Percentiles rank a stretch among this genome's conserved stretches.
Evolutionary conservation across 2,113 vertebrate genomes (phyloP).

Genomic region (Erythrocercus mccallii): DNA sequence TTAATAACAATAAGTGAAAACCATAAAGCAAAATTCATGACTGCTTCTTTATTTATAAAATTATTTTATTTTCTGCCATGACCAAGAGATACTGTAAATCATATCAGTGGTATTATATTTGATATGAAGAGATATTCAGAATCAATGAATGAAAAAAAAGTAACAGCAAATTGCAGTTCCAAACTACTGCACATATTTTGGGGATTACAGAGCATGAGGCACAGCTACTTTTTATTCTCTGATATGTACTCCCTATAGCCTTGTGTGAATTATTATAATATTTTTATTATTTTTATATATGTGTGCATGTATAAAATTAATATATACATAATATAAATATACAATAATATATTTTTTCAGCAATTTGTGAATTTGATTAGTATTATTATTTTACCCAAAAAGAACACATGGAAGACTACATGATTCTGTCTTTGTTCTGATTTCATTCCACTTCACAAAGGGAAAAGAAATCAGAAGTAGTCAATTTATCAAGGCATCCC

Average conservation of each 20-base stretch:
- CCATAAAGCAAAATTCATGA: fast-evolving
- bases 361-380: neutral
- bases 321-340: neutral
- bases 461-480: neutral
- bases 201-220: neutral
- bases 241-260: fast-evolving
- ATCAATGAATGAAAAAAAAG: neutral
- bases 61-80: neutral
- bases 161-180: neutral
- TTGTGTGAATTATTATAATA: neutral
- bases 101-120: neutral
- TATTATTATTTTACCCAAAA: neutral
- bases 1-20: neutral
- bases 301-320: neutral
- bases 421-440: neutral
- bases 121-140: neutral
- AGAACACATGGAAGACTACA: neutral
- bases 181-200: neutral
- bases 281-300: neutral
- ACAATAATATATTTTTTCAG: neutral
- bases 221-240: neutral
- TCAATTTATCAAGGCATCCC: neutral
- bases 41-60: neutral
- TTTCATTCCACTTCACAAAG: neutral
- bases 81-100: neutral